phyloP scores from a whole-genome alignment of 2,113 vertebrate genomes.

The Tonatia bakeri region DNA sequence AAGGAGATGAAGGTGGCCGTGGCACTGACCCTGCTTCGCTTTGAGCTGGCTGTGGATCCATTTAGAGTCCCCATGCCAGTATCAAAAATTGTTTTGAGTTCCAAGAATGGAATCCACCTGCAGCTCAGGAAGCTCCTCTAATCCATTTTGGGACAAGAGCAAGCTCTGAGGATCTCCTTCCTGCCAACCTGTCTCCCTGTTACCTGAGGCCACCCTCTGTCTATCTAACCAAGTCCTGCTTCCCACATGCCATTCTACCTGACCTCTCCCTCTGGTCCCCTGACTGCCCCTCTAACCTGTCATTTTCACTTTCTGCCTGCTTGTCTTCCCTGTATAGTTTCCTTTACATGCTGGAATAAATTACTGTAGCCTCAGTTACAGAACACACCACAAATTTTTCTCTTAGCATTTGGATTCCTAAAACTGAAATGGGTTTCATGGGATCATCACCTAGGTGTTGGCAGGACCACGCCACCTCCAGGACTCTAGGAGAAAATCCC shows the following conservation, averaged over 20 bases:
- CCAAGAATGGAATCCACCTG: conserved; percentile 85
- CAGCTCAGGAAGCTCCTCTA: conserved; percentile 73
- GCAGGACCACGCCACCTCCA: not conserved
- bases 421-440: not conserved
- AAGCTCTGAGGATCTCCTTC: not conserved
- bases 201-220: not conserved
- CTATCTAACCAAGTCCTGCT: not conserved
- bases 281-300: not conserved
- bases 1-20: conserved; percentile 88
- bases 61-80: conserved; percentile 35
- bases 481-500: not conserved
- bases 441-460: not conserved
- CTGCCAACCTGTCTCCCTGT: not conserved
- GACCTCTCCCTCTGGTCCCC: not conserved
- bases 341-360: not conserved
- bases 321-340: not conserved
- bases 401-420: not conserved
- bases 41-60: conserved; percentile 75
- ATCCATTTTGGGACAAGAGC: not conserved
- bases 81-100: conserved; percentile 78
- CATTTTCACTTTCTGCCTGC: not conserved
- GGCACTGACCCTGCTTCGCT: conserved; percentile 82
- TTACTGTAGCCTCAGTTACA: not conserved
- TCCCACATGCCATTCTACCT: not conserved
- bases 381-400: not conserved